Percentiles rank a stretch among this genome's conserved stretches.
phyloP scores from a whole-genome alignment of 2,888 invertebrate species.

The Muscina levida region DNA sequence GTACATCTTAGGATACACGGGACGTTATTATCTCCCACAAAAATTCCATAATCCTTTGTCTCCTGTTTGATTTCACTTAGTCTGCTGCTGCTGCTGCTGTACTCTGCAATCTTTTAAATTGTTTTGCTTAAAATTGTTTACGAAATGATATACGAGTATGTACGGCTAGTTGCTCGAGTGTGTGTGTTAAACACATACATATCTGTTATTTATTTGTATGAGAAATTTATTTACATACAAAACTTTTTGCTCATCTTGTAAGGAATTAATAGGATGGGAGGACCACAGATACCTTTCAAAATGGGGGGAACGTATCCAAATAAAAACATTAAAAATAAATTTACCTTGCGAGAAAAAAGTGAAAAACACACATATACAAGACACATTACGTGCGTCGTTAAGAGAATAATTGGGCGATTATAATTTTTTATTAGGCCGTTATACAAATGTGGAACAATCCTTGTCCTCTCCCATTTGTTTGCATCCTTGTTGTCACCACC shows the following conservation, averaged over 20 bases:
- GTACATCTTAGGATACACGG: too few species aligned
- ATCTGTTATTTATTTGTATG: neutral
- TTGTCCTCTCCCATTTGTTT: too few species aligned
- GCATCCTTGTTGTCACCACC: neutral
- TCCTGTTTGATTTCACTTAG: too few species aligned
- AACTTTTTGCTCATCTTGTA: slow-evolving; percentile 6
- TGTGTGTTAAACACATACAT: neutral
- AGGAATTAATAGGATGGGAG: neutral
- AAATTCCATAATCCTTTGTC: too few species aligned
- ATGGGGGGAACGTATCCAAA: neutral
- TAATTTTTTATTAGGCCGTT: slow-evolving; percentile 68
- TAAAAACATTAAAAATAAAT: slow-evolving; percentile 47
- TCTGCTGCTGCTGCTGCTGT: too few species aligned
- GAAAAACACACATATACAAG: slow-evolving; percentile 25
- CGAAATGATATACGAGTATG: slow-evolving; percentile 26
- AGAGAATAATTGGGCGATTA: slow-evolving; percentile 68
- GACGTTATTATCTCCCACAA: too few species aligned
- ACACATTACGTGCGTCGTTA: slow-evolving; percentile 64
- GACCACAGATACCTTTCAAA: neutral
- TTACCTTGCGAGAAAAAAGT: too few species aligned
- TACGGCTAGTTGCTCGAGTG: neutral
- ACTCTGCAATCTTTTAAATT: too few species aligned
- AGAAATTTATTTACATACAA: slow-evolving; percentile 15
- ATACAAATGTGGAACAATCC: slow-evolving; percentile 65
- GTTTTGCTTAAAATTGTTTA: neutral